Base-by-base conservation (phyloP, 92 coral and sea anemone species). In the Palythoa grandis region DNA sequence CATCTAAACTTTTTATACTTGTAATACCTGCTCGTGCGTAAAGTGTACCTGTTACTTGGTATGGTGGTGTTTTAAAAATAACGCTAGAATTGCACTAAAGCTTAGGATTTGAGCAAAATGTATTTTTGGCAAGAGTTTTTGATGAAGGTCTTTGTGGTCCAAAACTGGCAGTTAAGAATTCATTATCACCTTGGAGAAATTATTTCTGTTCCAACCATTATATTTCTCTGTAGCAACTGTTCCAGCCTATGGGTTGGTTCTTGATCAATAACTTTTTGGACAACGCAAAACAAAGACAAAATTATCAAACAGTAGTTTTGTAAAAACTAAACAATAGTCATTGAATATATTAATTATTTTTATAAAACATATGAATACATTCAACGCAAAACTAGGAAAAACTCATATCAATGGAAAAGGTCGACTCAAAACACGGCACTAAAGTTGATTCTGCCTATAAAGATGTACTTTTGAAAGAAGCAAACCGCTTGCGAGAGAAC, bases 401-500 rank as follows among this genome's bases (percentile, higher is more conserved):
- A 78, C 58, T 78, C 37, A 39, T 48, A 19, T 16, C 74, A 80
- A 80, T 80, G 85, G 74, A 66, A 67, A 35, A 80, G 63, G 39
- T 63, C 22, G 85, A 66, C 8, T 40, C 63, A 12, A 22, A 48
- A 24, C 5, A 17, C 48, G 75, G 66, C 20, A 22, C 22, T 11
- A 80, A 23, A 67, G 48, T 66, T n/a, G 29, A 65, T 40, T 35
- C 57, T 10, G 23, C 52, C 3, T 80, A 80, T 60, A 80, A 66
- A 67, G 85, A 80, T 56, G 85, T 38, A 22, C 85, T 80, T 22
- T 43, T 80, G 2, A 67, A 68, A 29, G 85, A 80, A 80, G 85
- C 85, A 7, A 58, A 80, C 47, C 85, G 74, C 74, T 66, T 80
- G 56, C 43, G 72, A 50, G 85, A 80, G 65, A 13, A 65, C 19